A percentile compares a stretch with the other conserved stretches of the same genome.
These are phyloP conservation scores for Hycleus cichorii DNA, from an alignment of 1,140 invertebrate species.

Conservation along the genomic window DNA sequence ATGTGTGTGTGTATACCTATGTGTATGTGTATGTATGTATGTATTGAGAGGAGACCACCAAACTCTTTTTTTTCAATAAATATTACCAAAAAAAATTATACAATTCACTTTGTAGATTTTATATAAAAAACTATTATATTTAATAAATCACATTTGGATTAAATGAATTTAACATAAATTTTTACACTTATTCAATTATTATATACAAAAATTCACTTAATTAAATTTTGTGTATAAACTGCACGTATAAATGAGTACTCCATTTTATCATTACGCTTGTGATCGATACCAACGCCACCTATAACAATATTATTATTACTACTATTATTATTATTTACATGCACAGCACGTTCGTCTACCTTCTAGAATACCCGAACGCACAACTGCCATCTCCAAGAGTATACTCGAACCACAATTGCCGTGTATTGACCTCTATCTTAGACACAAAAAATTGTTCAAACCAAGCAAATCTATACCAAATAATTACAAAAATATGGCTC, in stretches of 20 bases:
- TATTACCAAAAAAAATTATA: constrained; percentile 10
- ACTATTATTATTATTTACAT: no score
- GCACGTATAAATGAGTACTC: constrained; percentile 39
- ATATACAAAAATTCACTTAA: constrained; percentile 31
- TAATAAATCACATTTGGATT: constrained; percentile 24
- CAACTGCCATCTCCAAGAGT: constrained; percentile 9
- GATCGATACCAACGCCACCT: constrained; percentile 32
- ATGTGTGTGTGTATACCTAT: no score
- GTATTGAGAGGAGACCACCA: neutral
- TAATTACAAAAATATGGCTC: no score
- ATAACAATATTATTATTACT: neutral
- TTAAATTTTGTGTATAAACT: constrained; percentile 38
- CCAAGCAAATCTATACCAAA: no score
- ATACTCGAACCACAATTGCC: neutral
- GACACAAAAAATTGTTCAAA: no score
- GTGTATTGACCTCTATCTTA: neutral
- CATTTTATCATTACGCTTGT: constrained; percentile 42
- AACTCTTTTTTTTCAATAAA: neutral
- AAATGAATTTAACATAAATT: constrained; percentile 29
- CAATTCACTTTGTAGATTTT: constrained; percentile 23
- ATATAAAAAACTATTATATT: constrained; percentile 21
- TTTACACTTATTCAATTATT: constrained; percentile 21
- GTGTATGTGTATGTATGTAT: neutral
- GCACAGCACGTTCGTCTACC: no score
- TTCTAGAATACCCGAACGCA: no score